phyloP scores from a whole-genome alignment of 1,140 invertebrate species.

The Heliconius congener region DNA sequence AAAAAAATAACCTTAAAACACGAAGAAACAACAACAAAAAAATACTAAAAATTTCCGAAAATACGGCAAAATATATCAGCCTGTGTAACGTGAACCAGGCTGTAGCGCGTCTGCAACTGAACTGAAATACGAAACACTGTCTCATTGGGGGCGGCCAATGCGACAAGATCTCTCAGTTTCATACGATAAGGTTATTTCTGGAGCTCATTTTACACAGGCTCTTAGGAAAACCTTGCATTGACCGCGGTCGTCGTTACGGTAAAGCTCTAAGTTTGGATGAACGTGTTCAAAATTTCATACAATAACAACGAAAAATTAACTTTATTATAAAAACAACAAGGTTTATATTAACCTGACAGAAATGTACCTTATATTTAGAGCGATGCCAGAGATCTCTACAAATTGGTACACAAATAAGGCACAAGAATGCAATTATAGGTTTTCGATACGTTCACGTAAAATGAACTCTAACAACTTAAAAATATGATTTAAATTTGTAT shows the following conservation, averaged over 20 bases:
- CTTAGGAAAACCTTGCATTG: constrained; percentile 5
- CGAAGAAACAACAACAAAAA: background rate
- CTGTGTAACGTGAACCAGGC: background rate
- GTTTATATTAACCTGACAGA: background rate
- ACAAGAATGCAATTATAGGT: constrained; percentile 8
- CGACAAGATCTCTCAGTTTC: background rate
- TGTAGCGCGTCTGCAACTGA: constrained; percentile 16
- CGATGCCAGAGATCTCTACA: background rate
- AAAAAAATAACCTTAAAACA: background rate
- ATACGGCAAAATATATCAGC: background rate
- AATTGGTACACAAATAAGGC: constrained; percentile 12
- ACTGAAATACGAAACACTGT: constrained; percentile 26
- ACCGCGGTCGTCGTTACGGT: background rate
- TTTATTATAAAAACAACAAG: background rate
- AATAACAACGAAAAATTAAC: background rate
- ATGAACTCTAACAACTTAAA: background rate
- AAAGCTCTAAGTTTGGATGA: constrained; percentile 19
- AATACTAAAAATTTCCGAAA: background rate
- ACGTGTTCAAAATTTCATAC: background rate
- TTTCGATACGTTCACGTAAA: background rate
- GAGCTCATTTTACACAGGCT: background rate
- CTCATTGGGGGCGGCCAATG: background rate
- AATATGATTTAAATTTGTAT: background rate
- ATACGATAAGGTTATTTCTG: background rate
- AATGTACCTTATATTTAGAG: background rate